phyloP scores from a whole-genome alignment of 2,113 vertebrate genomes.

The Phalacrocorax brasilianus region DNA sequence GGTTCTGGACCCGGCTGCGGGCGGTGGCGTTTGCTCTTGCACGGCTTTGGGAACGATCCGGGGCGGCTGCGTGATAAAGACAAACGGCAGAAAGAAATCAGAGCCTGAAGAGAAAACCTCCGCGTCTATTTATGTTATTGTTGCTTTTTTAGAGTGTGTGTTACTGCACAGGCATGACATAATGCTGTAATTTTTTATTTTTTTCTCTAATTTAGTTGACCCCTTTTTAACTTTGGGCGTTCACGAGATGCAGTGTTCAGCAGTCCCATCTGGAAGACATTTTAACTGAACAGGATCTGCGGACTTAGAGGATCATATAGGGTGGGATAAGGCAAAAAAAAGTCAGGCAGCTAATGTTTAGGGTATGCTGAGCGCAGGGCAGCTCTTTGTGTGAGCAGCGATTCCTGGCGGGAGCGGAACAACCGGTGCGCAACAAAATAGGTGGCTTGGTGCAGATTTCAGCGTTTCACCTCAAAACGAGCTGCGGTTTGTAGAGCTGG shows the following conservation, averaged over 20 bases:
- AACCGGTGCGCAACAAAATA: neutral
- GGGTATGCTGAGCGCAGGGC: constrained; percentile 25
- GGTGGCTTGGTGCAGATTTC: constrained; percentile 15
- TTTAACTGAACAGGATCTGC: constrained; percentile 64
- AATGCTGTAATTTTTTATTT: neutral
- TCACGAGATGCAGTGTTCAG: constrained; percentile 54
- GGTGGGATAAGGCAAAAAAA: constrained; percentile 29
- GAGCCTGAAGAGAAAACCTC: neutral
- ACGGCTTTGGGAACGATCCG: fast-evolving
- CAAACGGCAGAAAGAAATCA: neutral
- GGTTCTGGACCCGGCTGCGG: neutral
- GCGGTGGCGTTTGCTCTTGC: neutral
- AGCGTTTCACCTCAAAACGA: constrained; percentile 43
- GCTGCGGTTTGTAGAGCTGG: constrained; percentile 56
- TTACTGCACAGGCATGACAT: constrained; percentile 5
- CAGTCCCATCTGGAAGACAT: constrained; percentile 76
- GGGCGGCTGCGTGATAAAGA: neutral
- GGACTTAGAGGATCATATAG: constrained; percentile 61
- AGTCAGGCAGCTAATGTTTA: neutral
- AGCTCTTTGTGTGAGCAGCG: constrained; percentile 30
- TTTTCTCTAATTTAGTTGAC: constrained; percentile 44
- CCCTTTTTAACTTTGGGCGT: constrained; percentile 69
- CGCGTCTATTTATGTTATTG: neutral
- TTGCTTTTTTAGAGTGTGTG: neutral
- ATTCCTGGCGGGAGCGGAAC: constrained; percentile 26